Evolutionary conservation across 1,140 invertebrate genomes (phyloP).

Genomic region (Heliconius congener): DNA sequence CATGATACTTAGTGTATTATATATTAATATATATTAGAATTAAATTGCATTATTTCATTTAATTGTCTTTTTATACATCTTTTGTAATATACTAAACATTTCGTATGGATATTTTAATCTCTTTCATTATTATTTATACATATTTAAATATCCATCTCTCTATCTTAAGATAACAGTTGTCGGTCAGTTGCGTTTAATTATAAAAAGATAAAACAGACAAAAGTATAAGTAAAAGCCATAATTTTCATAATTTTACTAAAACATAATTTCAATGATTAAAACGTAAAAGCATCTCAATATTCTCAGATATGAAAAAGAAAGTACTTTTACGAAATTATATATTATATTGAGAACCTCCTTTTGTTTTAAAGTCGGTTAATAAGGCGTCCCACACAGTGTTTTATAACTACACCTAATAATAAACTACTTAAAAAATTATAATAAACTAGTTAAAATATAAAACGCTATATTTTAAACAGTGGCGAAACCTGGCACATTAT

Average conservation of each 20-base stretch:
- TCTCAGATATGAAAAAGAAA: neutral
- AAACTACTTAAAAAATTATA: conserved; percentile 3
- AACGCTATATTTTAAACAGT: conserved; percentile 19
- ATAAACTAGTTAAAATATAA: conserved; percentile 26
- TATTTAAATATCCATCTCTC: too few species aligned
- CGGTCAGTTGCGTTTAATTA: neutral
- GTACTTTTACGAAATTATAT: neutral
- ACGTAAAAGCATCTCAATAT: neutral
- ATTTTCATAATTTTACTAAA: neutral
- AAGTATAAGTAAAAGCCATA: neutral
- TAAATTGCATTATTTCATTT: too few species aligned
- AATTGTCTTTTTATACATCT: too few species aligned
- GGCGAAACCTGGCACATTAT: conserved; percentile 29
- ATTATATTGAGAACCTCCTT: too few species aligned
- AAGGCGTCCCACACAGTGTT: neutral
- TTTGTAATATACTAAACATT: too few species aligned
- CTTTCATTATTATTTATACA: neutral
- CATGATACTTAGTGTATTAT: neutral
- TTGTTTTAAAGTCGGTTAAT: neutral
- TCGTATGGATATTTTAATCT: too few species aligned
- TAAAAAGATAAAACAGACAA: neutral
- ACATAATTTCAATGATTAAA: neutral
- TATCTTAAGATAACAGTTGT: neutral
- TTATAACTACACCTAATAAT: neutral
- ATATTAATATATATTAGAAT: neutral